phyloP scores from a whole-genome alignment of 2,113 vertebrate genomes.

The Ploceus nigricollis region DNA sequence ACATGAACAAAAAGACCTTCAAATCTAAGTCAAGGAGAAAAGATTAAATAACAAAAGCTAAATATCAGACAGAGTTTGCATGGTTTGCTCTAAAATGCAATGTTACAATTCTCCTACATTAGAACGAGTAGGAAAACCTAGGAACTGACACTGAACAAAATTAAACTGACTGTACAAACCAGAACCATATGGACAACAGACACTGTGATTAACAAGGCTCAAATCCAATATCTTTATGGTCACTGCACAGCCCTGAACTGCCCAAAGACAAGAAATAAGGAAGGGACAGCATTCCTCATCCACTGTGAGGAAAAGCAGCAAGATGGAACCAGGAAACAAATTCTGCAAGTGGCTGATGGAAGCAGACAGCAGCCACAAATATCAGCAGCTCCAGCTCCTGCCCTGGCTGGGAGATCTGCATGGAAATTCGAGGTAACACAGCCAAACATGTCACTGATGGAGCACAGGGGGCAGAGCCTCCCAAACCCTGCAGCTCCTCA shows the following conservation, averaged over 20 bases:
- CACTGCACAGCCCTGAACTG: background rate
- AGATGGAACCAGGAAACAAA: background rate
- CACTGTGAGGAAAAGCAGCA: background rate
- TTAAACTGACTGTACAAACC: background rate
- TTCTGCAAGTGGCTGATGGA: background rate
- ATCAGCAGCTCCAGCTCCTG: background rate
- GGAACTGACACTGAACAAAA: background rate
- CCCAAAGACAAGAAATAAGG: background rate
- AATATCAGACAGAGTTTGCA: background rate
- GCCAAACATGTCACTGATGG: background rate
- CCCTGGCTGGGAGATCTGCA: background rate
- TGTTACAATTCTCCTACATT: background rate
- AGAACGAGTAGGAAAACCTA: background rate
- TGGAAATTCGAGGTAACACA: background rate
- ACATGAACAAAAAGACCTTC: background rate
- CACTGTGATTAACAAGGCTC: background rate
- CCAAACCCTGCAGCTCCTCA: background rate
- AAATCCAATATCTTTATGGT: background rate
- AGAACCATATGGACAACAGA: slow-evolving; percentile 7
- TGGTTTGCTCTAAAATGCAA: background rate
- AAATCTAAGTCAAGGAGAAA: background rate
- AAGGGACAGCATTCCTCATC: background rate
- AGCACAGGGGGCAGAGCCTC: background rate
- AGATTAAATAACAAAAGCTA: background rate
- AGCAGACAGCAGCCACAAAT: background rate